Percentiles rank a stretch among this genome's conserved stretches.
phyloP scores from a whole-genome alignment of 2,113 vertebrate species.

The Podarcis muralis region DNA sequence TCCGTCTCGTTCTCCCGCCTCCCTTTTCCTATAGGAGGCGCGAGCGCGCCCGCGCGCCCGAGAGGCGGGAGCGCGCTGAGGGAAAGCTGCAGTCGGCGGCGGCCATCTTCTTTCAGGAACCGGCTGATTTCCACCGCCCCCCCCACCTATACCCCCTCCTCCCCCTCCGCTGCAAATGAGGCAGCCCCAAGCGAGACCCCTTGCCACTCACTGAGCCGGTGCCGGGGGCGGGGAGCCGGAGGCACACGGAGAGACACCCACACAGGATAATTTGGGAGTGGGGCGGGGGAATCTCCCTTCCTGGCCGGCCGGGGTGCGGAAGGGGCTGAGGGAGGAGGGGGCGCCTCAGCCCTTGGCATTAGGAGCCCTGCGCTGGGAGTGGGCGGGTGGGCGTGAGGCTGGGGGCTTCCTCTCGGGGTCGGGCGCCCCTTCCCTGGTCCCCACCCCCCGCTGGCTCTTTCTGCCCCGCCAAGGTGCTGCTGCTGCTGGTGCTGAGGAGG shows the following conservation, averaged over 20 bases:
- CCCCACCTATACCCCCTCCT: background rate
- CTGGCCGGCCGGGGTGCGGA: background rate
- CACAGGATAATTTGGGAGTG: constrained; percentile 15
- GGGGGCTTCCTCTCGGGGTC: background rate
- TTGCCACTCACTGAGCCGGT: constrained; percentile 16
- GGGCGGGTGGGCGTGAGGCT: background rate
- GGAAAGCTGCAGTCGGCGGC: constrained; percentile 54
- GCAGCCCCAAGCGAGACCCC: constrained; percentile 18
- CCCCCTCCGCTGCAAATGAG: constrained; percentile 21
- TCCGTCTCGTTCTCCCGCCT: no score
- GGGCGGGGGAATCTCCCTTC: constrained; percentile 9
- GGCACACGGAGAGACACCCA: background rate
- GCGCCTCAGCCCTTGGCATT: background rate
- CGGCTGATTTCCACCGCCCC: constrained; percentile 33
- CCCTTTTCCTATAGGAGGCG: background rate
- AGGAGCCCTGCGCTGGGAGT: background rate
- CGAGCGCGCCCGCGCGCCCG: background rate
- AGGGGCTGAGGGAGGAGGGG: background rate
- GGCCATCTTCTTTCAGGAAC: constrained; percentile 68
- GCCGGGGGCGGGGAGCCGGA: background rate
- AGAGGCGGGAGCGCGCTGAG: constrained; percentile 42
- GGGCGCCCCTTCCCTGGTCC: background rate
- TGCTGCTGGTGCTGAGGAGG: background rate
- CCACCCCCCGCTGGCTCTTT: background rate
- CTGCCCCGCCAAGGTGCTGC: background rate